Percentiles rank a stretch among this genome's conserved stretches.
phyloP scores from a whole-genome alignment of 2,888 invertebrate genomes.

The Barypeithes pellucidus region DNA sequence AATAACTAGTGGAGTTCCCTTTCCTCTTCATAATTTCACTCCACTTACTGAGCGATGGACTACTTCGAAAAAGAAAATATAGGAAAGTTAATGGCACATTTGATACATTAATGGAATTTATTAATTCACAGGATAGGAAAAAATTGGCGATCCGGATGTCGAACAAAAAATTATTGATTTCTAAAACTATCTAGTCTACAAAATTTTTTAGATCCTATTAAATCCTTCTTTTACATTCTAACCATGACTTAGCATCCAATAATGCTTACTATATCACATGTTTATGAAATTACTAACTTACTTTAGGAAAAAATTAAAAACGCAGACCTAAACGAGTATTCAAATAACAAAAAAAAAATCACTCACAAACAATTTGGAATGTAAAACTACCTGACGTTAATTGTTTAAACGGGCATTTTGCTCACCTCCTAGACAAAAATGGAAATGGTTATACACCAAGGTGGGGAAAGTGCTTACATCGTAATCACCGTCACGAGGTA shows the following conservation, averaged over 20 bases:
- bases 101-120: constrained; percentile 2
- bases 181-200: constrained; percentile 5
- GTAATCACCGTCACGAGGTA: too few relatives aligned
- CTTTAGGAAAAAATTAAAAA: constrained; percentile 19
- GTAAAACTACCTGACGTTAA: constrained; percentile 2
- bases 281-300: constrained; percentile 29
- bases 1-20: too few relatives aligned
- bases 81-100: too few relatives aligned
- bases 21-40: too few relatives aligned
- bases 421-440: constrained; percentile 9
- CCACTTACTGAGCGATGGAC: too few relatives aligned
- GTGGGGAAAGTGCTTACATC: too few relatives aligned
- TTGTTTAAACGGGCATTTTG: background rate
- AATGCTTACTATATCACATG: constrained; percentile 29
- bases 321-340: constrained; percentile 20
- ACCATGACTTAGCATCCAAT: constrained; percentile 19
- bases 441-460: too few relatives aligned
- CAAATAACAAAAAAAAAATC: background rate
- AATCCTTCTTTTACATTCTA: constrained; percentile 7
- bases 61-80: too few relatives aligned
- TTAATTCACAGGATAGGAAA: background rate
- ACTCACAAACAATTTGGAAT: constrained; percentile 18
- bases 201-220: constrained; percentile 11
- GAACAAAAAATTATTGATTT: constrained; percentile 1
- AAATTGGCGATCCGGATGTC: background rate